phyloP scores from a whole-genome alignment of 1,140 invertebrate genomes.

The Teleopsis dalmanni region DNA sequence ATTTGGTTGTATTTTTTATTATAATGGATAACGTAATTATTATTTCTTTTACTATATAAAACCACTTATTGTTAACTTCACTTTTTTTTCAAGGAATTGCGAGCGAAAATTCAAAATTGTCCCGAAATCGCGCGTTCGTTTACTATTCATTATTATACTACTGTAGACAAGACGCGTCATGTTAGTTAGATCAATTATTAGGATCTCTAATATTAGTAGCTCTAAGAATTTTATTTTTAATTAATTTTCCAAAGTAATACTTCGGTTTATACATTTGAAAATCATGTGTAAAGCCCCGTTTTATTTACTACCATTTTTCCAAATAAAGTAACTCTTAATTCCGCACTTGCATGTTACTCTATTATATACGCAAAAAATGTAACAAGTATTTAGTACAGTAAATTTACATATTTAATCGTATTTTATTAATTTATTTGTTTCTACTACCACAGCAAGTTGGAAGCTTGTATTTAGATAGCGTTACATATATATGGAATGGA shows the following conservation, averaged over 20 bases:
- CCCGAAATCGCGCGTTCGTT: slow-evolving; percentile 72
- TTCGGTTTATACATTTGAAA: too few relatives aligned
- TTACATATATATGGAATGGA: slow-evolving; percentile 79
- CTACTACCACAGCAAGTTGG: slow-evolving; percentile 53
- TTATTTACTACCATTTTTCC: too few relatives aligned
- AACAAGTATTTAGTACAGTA: neutral
- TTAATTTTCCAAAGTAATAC: too few relatives aligned
- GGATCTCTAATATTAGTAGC: too few relatives aligned
- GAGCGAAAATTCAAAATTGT: slow-evolving; percentile 60
- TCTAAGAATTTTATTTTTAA: too few relatives aligned
- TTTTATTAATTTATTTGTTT: slow-evolving; percentile 4
- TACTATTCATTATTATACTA: slow-evolving; percentile 73
- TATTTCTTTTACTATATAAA: neutral
- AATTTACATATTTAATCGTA: neutral
- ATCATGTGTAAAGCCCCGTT: too few relatives aligned
- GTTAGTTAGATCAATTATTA: slow-evolving; percentile 56
- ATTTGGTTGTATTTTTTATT: too few relatives aligned
- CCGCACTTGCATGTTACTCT: neutral
- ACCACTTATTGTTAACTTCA: neutral
- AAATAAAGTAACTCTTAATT: too few relatives aligned
- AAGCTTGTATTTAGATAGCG: slow-evolving; percentile 70
- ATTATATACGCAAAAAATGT: neutral
- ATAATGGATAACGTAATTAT: slow-evolving; percentile 13
- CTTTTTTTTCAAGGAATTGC: slow-evolving; percentile 18
- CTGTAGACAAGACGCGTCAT: slow-evolving; percentile 71